Evolutionary conservation across 2,113 vertebrate species (phyloP).

Genomic region (Scatophagus argus): DNA sequence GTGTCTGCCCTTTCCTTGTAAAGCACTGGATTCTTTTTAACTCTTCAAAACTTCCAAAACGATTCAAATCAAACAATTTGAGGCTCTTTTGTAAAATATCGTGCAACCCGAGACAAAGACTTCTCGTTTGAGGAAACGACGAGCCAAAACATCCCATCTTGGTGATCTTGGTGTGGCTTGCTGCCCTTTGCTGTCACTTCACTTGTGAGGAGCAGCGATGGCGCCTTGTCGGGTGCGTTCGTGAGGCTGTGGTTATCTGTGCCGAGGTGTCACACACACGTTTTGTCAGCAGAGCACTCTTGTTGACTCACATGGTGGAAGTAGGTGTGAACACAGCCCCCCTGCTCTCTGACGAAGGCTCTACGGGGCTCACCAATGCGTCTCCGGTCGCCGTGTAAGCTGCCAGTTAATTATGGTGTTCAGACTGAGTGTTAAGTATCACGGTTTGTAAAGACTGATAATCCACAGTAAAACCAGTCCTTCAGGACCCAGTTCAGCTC

Average conservation of each 20-base stretch:
- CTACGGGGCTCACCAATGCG: no score
- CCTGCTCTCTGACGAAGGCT: no score
- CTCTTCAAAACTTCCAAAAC: no score
- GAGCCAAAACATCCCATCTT: no score
- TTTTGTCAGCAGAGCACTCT: slow-evolving; percentile 18
- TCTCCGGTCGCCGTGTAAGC: no score
- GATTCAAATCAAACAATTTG: no score
- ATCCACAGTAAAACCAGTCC: background rate
- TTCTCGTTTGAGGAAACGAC: no score
- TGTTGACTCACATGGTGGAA: slow-evolving; percentile 14
- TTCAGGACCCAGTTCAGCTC: background rate
- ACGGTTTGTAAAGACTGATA: background rate
- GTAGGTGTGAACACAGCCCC: slow-evolving; percentile 35
- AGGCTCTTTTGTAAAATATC: no score
- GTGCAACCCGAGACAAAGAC: no score
- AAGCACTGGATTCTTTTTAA: no score
- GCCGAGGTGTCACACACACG: slow-evolving; percentile 38
- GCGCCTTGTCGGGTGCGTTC: slow-evolving; percentile 35
- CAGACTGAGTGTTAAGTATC: background rate
- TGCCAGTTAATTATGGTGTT: background rate
- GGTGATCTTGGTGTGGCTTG: background rate
- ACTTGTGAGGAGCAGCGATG: background rate
- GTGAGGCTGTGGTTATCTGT: slow-evolving; percentile 39
- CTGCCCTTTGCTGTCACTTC: slow-evolving; percentile 44
- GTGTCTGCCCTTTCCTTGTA: no score